phyloP scores from a whole-genome alignment of 2,797 vertebrate genomes.

The Parauchenoglanis ngamensis region DNA sequence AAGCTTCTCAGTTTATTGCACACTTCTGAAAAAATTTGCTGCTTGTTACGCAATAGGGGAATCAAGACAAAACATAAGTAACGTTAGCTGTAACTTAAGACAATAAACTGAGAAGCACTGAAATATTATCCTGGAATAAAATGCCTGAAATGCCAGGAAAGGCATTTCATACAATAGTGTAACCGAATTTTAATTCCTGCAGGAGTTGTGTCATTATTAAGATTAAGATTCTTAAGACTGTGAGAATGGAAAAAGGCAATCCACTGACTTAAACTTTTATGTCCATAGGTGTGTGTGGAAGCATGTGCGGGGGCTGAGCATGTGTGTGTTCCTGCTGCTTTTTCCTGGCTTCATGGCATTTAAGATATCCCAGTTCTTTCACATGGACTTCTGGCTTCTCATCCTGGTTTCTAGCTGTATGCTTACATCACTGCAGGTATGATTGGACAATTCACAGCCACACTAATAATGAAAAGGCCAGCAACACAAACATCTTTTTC shows the following conservation, averaged over 20 bases:
- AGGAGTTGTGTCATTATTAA: neutral
- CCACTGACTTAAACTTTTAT: conserved; percentile 12
- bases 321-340: conserved; percentile 85
- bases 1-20: too few relatives aligned
- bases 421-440: conserved; percentile 87
- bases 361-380: conserved; percentile 85
- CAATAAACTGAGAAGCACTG: too few relatives aligned
- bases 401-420: conserved; percentile 88
- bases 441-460: neutral
- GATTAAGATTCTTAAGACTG: neutral
- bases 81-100: too few relatives aligned
- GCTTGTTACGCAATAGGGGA: too few relatives aligned
- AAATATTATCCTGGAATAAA: too few relatives aligned
- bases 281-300: conserved; percentile 81
- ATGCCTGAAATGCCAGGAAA: too few relatives aligned
- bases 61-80: too few relatives aligned
- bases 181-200: neutral
- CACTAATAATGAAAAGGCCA: neutral
- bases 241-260: neutral
- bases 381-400: conserved; percentile 90
- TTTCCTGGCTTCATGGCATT: conserved; percentile 86
- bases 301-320: conserved; percentile 82
- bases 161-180: neutral
- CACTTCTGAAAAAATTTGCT: too few relatives aligned
- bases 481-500: neutral